These are phyloP conservation scores for Furcifer pardalis DNA, from an alignment of 2,797 vertebrate genomes.

Conservation along the genomic window DNA sequence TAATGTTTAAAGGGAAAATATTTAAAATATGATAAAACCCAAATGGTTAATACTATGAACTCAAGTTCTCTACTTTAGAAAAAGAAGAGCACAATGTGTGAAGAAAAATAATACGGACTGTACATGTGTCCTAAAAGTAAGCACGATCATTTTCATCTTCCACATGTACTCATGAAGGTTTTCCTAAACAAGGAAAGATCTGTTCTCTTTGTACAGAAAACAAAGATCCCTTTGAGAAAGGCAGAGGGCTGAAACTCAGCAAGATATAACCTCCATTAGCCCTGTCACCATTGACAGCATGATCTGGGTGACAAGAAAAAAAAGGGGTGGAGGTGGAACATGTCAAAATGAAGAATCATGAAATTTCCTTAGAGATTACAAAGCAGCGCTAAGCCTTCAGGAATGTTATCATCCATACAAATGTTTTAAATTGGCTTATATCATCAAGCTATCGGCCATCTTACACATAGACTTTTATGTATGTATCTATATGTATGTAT, in stretches of 20 bases:
- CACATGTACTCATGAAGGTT: not conserved
- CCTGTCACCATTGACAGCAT: not conserved
- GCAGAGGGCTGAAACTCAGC: not conserved
- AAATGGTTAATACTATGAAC: not conserved
- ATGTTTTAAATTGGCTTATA: not conserved
- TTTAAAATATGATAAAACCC: not conserved
- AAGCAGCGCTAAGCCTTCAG: not conserved
- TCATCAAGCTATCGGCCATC: too few species aligned
- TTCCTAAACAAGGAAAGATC: not conserved
- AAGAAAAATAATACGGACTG: not conserved
- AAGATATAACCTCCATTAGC: not conserved
- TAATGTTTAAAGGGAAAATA: not conserved
- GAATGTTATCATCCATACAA: not conserved
- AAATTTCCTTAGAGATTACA: not conserved
- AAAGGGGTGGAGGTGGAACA: not conserved
- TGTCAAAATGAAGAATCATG: not conserved
- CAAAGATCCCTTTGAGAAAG: not conserved
- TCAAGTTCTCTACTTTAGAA: not conserved
- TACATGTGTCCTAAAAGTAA: not conserved
- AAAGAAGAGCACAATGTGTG: not conserved
- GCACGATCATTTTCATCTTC: not conserved
- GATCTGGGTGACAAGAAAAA: not conserved
- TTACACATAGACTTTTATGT: not conserved
- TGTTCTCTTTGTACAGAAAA: not conserved
- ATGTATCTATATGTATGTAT: not conserved